A percentile compares a stretch with the other conserved stretches of the same genome.
Conservation (phyloP, 2,113 vertebrate genomes). For the Alligator mississippiensis region DNA sequence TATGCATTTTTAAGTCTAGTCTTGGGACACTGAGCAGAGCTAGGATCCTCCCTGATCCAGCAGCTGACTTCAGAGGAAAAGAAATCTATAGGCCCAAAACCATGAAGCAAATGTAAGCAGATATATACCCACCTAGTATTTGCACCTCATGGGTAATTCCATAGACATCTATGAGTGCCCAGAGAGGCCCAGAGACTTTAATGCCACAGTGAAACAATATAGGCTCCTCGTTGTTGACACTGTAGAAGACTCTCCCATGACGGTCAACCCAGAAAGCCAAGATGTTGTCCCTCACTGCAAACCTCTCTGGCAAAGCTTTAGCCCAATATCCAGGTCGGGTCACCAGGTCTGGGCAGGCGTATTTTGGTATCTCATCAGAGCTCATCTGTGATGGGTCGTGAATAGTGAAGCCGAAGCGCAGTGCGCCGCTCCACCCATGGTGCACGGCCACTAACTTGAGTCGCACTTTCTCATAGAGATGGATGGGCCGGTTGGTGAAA, state of each 20-base stretch:
- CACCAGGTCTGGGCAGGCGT: conserved; percentile 96
- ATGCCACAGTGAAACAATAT: conserved; percentile 97
- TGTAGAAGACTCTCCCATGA: conserved; percentile 97
- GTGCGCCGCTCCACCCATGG: conserved; percentile 95
- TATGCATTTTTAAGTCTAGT: neutral
- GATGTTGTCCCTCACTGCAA: conserved; percentile 92
- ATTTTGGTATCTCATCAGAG: conserved; percentile 94
- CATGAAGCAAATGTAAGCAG: neutral
- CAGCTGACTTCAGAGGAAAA: neutral
- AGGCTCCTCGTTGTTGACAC: conserved; percentile 93
- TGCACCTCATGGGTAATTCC: conserved; percentile 98
- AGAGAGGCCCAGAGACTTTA: conserved; percentile 93
- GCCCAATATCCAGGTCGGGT: conserved; percentile 97
- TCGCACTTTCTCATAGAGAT: conserved; percentile 95
- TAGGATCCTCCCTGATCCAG: neutral
- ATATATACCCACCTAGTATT: conserved; percentile 86
- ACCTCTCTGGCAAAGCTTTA: conserved; percentile 95
- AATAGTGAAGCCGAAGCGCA: conserved; percentile 96
- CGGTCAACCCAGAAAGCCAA: conserved; percentile 97
- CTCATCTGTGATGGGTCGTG: conserved; percentile 92
- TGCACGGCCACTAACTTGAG: conserved; percentile 92
- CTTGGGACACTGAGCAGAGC: neutral
- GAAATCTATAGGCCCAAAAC: neutral
- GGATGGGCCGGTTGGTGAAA: conserved; percentile 94
- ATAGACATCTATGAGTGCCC: conserved; percentile 98